These are phyloP conservation scores for Drosophila tristis DNA, from an alignment of 1,140 invertebrate species.

Conservation along the genomic window DNA sequence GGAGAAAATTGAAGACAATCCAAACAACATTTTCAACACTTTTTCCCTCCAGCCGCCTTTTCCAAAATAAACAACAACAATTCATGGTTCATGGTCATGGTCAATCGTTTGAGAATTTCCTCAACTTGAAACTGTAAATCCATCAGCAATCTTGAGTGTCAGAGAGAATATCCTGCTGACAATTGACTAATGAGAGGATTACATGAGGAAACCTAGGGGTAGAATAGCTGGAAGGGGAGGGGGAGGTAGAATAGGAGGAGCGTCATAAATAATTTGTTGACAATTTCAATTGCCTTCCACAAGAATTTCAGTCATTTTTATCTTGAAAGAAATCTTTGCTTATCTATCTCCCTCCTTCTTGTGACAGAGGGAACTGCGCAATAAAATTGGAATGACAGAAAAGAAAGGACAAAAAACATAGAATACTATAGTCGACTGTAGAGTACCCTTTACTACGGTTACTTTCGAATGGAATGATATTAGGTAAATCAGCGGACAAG, in stretches of 20 bases:
- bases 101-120: constrained; percentile 64
- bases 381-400: constrained; percentile 26
- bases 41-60: constrained; percentile 15
- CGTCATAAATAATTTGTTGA: constrained; percentile 51
- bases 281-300: constrained; percentile 34
- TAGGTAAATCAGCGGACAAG: too few relatives aligned
- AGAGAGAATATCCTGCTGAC: constrained; percentile 38
- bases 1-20: constrained; percentile 30
- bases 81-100: too few relatives aligned
- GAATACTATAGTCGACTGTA: not conserved
- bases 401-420: not conserved
- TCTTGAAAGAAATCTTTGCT: constrained; percentile 30
- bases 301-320: constrained; percentile 19
- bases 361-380: constrained; percentile 16
- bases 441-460: not conserved
- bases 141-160: constrained; percentile 49
- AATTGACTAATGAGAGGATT: constrained; percentile 73
- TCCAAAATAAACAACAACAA: constrained; percentile 55
- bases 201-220: constrained; percentile 27
- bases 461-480: not conserved
- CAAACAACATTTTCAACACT: constrained; percentile 72
- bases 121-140: constrained; percentile 63
- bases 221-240: not conserved
- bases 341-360: constrained; percentile 15
- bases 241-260: too few relatives aligned